A percentile compares a stretch with the other conserved stretches of the same genome.
These are phyloP conservation scores for Matsumyia berberina DNA, from an alignment of 2,888 invertebrate species.

Conservation along the genomic window DNA sequence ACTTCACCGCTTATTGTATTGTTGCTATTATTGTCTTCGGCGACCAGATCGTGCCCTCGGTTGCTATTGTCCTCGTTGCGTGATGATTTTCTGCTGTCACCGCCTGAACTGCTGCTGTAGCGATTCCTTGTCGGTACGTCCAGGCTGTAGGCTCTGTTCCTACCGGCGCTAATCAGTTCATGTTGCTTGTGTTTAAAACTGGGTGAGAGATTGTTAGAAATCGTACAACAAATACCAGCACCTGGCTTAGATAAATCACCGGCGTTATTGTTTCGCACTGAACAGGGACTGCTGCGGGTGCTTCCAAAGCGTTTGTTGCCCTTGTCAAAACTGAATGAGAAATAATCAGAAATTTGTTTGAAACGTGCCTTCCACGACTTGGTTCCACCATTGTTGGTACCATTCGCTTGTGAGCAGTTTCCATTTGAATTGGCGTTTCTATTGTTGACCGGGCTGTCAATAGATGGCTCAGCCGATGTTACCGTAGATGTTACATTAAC, in stretches of 20 bases:
- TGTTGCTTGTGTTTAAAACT: conserved; percentile 79
- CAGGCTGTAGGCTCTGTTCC: conserved; percentile 83
- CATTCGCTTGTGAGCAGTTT: conserved; percentile 71
- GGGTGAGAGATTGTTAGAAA: conserved; percentile 82
- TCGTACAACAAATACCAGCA: conserved; percentile 81
- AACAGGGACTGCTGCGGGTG: conserved; percentile 82
- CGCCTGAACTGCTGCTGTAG: conserved; percentile 82
- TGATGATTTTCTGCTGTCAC: conserved; percentile 83
- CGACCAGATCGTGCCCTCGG: conserved; percentile 77
- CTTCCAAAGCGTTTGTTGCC: conserved; percentile 82
- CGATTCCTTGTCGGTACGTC: conserved; percentile 83
- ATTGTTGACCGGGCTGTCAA: conserved; percentile 59
- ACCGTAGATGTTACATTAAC: conserved; percentile 56
- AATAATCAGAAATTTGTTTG: conserved; percentile 84
- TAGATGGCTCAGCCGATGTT: conserved; percentile 45
- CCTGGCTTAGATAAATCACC: conserved; percentile 75
- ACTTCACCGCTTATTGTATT: conserved; percentile 82
- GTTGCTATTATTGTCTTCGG: conserved; percentile 83
- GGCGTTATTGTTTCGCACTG: conserved; percentile 81
- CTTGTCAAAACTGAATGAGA: conserved; percentile 84
- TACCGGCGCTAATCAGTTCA: conserved; percentile 78
- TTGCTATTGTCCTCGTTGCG: conserved; percentile 80
- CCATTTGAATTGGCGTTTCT: conserved; percentile 66
- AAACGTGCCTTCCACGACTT: conserved; percentile 83
- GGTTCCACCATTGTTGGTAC: conserved; percentile 31